Evolutionary conservation across 2,113 vertebrate species (phyloP), one percentile per base, ranked within the genome.

Genomic region (Oncorhynchus gorbuscha): DNA sequence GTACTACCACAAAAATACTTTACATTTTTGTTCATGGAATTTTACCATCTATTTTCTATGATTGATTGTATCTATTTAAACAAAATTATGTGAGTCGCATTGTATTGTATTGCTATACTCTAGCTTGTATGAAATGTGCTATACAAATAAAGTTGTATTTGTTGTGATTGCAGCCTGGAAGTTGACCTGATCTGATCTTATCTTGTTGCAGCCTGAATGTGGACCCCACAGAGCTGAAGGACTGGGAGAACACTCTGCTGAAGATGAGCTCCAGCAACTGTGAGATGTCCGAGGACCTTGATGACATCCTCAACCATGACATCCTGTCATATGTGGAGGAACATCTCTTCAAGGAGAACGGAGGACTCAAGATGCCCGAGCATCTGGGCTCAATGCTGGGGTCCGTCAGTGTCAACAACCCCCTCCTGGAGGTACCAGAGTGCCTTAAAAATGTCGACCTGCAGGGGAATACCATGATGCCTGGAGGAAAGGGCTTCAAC

Each of bases 241-340:
- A 49, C 9, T 92, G 91, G 90, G 86, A 92, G 73, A 84, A 86
- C 9, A 77, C 76, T n/a, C 75, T 93, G 77, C 75, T 89, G 16
- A 71, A 61, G 49, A 74, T 90, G 77, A 81, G 78, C 72, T 49
- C 61, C 16, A 72, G 26, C 69, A 48, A 20, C 69, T 70, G 86
- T 11, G 24, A 0, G 0, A 20, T 65, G 20, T 9, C 83, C 7
- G 78, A 85, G 51, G 81, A 81, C 22, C 66, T 18, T 68, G 81
- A 51, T 0, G 22, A 84, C 70, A 84, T 80, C 28, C 55, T 87
- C 0, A 89, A 26, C 86, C 74, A 76, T 0, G 67, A 83, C 84
- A 90, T 90, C 73, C 70, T 92, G 18, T 74, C 86, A 0, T 93
- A 66, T 0, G 78, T 88, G 28, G 93, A 94, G 72, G 92, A 93